These are phyloP conservation scores for Sandelia bainsii DNA, from an alignment of 2,797 vertebrate species.

Conservation along the genomic window DNA sequence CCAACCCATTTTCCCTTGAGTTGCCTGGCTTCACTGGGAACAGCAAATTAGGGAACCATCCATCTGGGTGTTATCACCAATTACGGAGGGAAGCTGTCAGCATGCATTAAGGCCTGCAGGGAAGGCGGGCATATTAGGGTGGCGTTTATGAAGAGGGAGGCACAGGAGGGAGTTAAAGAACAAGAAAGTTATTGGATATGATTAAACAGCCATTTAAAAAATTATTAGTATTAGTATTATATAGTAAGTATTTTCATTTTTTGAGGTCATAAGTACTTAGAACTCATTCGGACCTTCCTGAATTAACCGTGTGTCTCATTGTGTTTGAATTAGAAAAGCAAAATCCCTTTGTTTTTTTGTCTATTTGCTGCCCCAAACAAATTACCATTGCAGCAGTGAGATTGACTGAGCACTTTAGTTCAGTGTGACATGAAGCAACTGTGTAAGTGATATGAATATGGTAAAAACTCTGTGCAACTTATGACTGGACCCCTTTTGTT, in stretches of 20 bases:
- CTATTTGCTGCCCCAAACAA: slow-evolving; percentile 19
- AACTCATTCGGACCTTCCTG: neutral
- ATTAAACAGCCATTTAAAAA: slow-evolving; percentile 34
- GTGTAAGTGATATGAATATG: slow-evolving; percentile 77
- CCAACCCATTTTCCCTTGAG: slow-evolving; percentile 72
- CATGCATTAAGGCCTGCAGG: slow-evolving; percentile 82
- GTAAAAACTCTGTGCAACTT: slow-evolving; percentile 55
- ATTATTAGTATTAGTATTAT: no score
- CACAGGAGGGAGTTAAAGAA: slow-evolving; percentile 47
- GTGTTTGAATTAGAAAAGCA: slow-evolving; percentile 4
- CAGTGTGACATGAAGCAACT: slow-evolving; percentile 43
- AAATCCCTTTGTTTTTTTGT: slow-evolving; percentile 34
- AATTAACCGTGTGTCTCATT: slow-evolving; percentile 8
- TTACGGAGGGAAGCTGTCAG: slow-evolving; percentile 87
- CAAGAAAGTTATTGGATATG: slow-evolving; percentile 49
- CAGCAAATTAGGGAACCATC: slow-evolving; percentile 86
- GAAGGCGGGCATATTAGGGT: slow-evolving; percentile 78
- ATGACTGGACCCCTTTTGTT: slow-evolving; percentile 75
- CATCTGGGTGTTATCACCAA: slow-evolving; percentile 90
- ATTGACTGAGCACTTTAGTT: slow-evolving; percentile 45
- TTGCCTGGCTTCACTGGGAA: slow-evolving; percentile 84
- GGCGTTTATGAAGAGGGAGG: slow-evolving; percentile 67
- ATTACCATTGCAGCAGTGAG: slow-evolving; percentile 11
- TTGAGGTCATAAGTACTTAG: neutral
- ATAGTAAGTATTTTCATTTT: neutral